Conservation (phyloP, 53 echinoderm and acorn worm species). For the Astropecten irregularis region DNA sequence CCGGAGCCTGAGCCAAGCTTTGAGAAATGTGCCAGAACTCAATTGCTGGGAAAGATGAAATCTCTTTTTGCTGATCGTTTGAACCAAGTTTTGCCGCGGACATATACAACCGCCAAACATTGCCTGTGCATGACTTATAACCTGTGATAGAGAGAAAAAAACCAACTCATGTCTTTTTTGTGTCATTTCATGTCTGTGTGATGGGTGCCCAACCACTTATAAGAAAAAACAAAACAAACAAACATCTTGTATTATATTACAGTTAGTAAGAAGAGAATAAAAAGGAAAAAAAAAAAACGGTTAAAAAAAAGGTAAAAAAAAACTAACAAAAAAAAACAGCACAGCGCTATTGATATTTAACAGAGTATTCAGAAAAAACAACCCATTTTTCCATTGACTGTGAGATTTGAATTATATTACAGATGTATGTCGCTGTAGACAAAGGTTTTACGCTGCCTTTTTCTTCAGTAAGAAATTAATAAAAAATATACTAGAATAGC, state of each 20-base stretch:
- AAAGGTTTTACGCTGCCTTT: constrained; percentile 57
- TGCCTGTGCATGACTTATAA: constrained; percentile 38
- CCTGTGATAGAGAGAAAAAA: not conserved
- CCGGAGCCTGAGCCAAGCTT: no score
- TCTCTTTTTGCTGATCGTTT: no score
- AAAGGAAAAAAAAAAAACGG: not conserved
- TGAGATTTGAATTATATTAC: constrained; percentile 59
- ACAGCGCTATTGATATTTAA: constrained; percentile 63
- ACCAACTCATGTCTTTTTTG: constrained; percentile 49
- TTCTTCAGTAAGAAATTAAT: constrained; percentile 32
- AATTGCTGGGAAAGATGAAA: no score
- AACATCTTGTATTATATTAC: constrained; percentile 52
- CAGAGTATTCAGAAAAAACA: constrained; percentile 52
- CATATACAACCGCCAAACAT: no score
- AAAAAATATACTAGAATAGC: constrained; percentile 60
- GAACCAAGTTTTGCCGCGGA: no score
- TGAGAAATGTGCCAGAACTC: no score
- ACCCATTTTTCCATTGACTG: constrained; percentile 59
- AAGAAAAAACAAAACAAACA: no score
- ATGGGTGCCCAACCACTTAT: constrained; percentile 21
- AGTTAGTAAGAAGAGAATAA: constrained; percentile 8
- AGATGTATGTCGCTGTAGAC: constrained; percentile 61
- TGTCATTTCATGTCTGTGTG: constrained; percentile 56
- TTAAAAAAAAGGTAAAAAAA: no score
- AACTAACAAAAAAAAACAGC: constrained; percentile 24